Conservation (phyloP, 2,113 vertebrate species). For the Labeo catla region DNA sequence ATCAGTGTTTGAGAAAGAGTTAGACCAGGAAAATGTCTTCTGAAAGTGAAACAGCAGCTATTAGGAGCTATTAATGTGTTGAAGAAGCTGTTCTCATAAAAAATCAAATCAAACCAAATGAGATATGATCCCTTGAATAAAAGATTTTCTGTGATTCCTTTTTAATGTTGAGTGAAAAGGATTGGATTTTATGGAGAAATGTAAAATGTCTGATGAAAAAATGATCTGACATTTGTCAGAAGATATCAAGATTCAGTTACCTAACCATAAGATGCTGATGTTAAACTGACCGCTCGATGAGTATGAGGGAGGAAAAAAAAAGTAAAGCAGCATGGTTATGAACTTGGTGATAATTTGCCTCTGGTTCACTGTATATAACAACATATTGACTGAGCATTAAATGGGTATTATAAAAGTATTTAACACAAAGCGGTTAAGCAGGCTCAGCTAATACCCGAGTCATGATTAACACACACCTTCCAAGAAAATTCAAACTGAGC, state of each 20-base stretch:
- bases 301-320: too few relatives aligned
- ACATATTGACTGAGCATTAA: not conserved
- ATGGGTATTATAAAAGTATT: conserved; percentile 13
- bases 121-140: not conserved
- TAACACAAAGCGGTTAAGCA: not conserved
- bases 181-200: not conserved
- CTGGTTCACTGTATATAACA: not conserved
- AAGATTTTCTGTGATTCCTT: not conserved
- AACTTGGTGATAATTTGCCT: not conserved
- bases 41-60: not conserved
- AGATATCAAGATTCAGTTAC: not conserved
- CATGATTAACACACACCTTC: not conserved
- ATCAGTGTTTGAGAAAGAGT: not conserved
- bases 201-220: not conserved
- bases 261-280: not conserved
- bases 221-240: not conserved
- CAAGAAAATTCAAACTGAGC: not conserved
- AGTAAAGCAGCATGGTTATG: not conserved
- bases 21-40: not conserved
- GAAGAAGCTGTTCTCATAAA: not conserved
- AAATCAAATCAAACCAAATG: not conserved
- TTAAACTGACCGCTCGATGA: not conserved
- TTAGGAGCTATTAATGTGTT: conserved; percentile 12
- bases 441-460: not conserved
- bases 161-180: not conserved